A percentile compares a stretch with the other conserved stretches of the same genome.
Conservation (phyloP, 1,140 invertebrate species). For the Meloidogyne floridensis region DNA sequence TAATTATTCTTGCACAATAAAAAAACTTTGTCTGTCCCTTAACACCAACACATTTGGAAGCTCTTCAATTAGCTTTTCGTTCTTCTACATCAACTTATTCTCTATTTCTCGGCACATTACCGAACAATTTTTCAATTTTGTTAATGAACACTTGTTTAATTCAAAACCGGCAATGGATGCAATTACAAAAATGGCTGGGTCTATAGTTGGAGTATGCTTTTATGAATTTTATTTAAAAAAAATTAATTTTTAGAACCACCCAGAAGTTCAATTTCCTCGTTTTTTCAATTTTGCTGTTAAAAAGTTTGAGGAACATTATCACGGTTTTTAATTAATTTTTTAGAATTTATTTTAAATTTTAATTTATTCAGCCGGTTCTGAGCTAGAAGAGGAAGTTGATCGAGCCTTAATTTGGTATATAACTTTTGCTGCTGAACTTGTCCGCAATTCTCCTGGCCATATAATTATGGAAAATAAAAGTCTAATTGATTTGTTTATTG, state of each 20-base stretch:
- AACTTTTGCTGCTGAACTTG: slow-evolving; percentile 40
- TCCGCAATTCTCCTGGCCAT: slow-evolving; percentile 36
- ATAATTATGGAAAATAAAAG: slow-evolving; percentile 32
- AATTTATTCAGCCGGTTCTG: slow-evolving; percentile 49
- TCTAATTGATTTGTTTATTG: slow-evolving; percentile 37
- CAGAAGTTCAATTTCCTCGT: slow-evolving; percentile 20
- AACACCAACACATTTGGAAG: slow-evolving; percentile 44
- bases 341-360: neutral
- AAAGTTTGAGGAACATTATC: slow-evolving; percentile 27
- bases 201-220: neutral
- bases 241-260: slow-evolving; percentile 38
- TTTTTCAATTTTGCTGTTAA: slow-evolving; percentile 33
- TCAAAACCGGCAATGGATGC: slow-evolving; percentile 24
- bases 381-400: slow-evolving; percentile 59
- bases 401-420: slow-evolving; percentile 56
- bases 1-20: no score
- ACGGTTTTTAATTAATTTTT: neutral
- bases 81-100: slow-evolving; percentile 46
- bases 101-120: slow-evolving; percentile 47
- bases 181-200: slow-evolving; percentile 17
- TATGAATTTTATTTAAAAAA: neutral
- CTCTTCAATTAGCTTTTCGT: slow-evolving; percentile 39
- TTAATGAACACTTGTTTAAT: slow-evolving; percentile 24
- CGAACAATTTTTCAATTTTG: slow-evolving; percentile 20
- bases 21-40: neutral